A percentile compares a stretch with the other conserved stretches of the same genome.
These are phyloP conservation scores for Brachirus orientalis DNA, from an alignment of 2,113 vertebrate species.

Conservation along the genomic window DNA sequence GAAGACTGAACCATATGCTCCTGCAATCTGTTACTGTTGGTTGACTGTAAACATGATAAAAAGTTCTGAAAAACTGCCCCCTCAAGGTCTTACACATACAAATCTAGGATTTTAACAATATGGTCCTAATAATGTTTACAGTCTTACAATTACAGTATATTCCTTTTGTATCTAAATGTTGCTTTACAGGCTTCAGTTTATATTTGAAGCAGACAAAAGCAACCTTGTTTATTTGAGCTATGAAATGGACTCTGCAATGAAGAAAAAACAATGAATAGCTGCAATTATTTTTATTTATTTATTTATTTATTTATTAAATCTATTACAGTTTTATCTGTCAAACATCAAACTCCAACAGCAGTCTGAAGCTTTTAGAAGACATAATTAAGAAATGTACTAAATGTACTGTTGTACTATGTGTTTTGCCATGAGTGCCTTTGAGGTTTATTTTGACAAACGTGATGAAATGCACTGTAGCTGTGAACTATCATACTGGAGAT, in stretches of 20 bases:
- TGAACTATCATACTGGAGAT: no score
- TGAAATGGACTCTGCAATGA: background rate
- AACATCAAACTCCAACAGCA: no score
- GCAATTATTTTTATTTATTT: no score
- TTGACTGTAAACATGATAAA: background rate
- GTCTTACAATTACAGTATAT: background rate
- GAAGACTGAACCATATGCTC: constrained; percentile 45
- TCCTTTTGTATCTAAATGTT: background rate
- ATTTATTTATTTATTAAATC: no score
- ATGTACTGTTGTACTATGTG: no score
- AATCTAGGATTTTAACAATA: background rate
- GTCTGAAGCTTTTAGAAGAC: no score
- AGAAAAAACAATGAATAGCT: background rate
- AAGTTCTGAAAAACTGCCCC: background rate
- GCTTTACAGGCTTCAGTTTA: background rate
- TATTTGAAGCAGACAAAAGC: background rate
- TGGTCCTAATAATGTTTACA: background rate
- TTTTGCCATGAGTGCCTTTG: no score
- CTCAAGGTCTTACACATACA: constrained; percentile 11
- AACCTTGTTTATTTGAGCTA: background rate
- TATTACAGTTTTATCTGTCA: no score
- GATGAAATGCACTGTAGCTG: no score
- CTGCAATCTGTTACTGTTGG: constrained; percentile 40
- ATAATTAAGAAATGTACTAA: no score
- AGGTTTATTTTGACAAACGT: no score